Base-by-base conservation (phyloP, 2,797 vertebrate species). In the Coregonus sp. region DNA sequence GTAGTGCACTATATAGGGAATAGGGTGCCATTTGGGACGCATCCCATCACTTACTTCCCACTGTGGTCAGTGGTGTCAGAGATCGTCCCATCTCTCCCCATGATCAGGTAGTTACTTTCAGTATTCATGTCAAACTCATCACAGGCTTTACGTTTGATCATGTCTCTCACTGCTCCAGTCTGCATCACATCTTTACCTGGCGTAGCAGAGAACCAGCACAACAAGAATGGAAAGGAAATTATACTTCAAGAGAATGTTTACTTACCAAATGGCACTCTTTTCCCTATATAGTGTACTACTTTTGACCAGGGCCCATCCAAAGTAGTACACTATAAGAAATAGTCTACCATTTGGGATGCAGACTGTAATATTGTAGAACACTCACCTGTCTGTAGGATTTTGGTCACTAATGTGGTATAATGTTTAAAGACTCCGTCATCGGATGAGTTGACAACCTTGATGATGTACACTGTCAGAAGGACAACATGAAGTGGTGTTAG, bases 361-460 rank as follows among this genome's bases (percentile, higher is more conserved):
- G 9, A 5, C 15, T 69, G 31, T 69, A 47, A 69, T 25, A n/a
- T 59, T 18, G 51, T 15, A 35, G 16, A 25, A 47, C 65, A 87
- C 91, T 88, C 79, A 92, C 92, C 77, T 11, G 0, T 12, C 82
- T 92, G 90, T 73, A 93, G 80, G 37, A 93, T 81, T 77, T 72
- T 83, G 33, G 83, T 82, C 67, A 93, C 81, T 74, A 81, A 73
- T 2, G 72, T 73, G 1, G 85, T 82, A 56, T 91, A 87, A 68
- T 90, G 87, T 68, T 73, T 79, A 83, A 93, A 93, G 56, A 90
- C 87, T 16, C 86, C 89, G 50, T 93, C 91, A 12, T 83, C 74
- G 52, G 82, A 90, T 6, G 33, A 81, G 2, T 72, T 86, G 69
- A 88, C 74, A 29, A 93, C 1, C 79, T 87, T 85, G 31, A 91